Evolutionary conservation across 2,888 invertebrate species (phyloP).

Genomic region (Lepidocyrtoides sp.): DNA sequence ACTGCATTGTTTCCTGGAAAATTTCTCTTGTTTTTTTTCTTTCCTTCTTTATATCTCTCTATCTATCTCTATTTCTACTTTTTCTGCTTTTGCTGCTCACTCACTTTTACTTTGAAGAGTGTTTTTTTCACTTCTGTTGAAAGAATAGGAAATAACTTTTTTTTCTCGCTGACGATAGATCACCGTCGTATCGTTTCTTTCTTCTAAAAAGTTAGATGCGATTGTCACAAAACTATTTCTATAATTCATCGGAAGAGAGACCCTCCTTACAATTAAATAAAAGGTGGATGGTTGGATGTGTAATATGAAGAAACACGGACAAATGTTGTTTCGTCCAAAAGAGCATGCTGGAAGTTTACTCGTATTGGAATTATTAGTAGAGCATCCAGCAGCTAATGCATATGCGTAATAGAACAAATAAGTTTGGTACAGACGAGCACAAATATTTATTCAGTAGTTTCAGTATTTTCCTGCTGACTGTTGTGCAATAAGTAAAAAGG

Average conservation of each 20-base stretch:
- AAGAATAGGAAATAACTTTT: constrained; percentile 43
- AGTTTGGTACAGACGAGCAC: not conserved
- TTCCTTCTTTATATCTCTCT: constrained; percentile 32
- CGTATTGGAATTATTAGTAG: not conserved
- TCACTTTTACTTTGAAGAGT: constrained; percentile 6
- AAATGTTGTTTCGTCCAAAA: not conserved
- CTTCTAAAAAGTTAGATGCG: constrained; percentile 53
- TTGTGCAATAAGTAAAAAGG: no score
- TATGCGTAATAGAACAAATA: not conserved
- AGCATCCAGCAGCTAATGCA: not conserved
- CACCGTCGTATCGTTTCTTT: constrained; percentile 22
- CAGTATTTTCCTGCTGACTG: no score
- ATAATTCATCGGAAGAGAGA: constrained; percentile 78
- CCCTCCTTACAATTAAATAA: constrained; percentile 69
- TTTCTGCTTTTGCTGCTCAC: not conserved
- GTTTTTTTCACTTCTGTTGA: not conserved
- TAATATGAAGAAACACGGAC: not conserved
- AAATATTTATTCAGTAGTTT: constrained; percentile 11
- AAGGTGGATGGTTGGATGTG: constrained; percentile 26
- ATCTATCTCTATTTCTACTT: constrained; percentile 34
- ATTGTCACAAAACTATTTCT: constrained; percentile 72
- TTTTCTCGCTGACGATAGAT: constrained; percentile 52
- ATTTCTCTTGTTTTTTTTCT: constrained; percentile 51
- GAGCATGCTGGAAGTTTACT: constrained; percentile 14
- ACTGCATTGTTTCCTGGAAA: constrained; percentile 75